These are phyloP conservation scores for Mycteria americana DNA, from an alignment of 2,797 vertebrate species.

Conservation along the genomic window DNA sequence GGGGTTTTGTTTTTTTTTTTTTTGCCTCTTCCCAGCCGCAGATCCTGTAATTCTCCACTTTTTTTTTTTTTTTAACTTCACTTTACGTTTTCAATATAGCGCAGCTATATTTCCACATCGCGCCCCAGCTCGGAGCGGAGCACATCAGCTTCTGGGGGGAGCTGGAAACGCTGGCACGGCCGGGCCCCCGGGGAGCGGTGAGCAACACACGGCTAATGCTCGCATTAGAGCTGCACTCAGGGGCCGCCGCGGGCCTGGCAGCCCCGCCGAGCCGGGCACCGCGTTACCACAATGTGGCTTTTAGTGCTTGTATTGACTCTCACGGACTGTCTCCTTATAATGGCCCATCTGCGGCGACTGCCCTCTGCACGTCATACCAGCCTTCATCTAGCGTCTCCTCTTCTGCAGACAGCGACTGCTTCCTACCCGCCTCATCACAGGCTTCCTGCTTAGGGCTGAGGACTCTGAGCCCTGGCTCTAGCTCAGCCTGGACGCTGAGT, in stretches of 20 bases:
- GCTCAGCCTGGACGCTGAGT: accelerated
- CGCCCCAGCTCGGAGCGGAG: accelerated
- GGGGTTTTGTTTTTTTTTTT: no score
- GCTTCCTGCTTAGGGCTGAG: not conserved
- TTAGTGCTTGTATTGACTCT: not conserved
- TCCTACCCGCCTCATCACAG: not conserved
- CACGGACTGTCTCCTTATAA: not conserved
- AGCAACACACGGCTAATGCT: no score
- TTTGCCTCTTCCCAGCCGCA: no score
- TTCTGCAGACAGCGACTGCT: not conserved
- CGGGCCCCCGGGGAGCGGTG: not conserved
- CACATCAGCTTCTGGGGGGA: not conserved
- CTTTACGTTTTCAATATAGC: accelerated
- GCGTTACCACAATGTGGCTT: accelerated
- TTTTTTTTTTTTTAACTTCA: not conserved
- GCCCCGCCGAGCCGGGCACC: accelerated
- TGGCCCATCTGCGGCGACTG: accelerated
- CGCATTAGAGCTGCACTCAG: not conserved
- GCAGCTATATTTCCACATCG: accelerated
- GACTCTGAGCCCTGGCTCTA: accelerated
- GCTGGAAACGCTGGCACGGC: not conserved
- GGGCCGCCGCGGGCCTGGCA: accelerated
- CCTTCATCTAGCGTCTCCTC: accelerated
- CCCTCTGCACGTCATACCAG: accelerated
- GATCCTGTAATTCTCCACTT: no score